Evolutionary conservation across 2,888 invertebrate species (phyloP), one percentile per base, ranked within the genome.

Genomic region (Nomada flava): DNA sequence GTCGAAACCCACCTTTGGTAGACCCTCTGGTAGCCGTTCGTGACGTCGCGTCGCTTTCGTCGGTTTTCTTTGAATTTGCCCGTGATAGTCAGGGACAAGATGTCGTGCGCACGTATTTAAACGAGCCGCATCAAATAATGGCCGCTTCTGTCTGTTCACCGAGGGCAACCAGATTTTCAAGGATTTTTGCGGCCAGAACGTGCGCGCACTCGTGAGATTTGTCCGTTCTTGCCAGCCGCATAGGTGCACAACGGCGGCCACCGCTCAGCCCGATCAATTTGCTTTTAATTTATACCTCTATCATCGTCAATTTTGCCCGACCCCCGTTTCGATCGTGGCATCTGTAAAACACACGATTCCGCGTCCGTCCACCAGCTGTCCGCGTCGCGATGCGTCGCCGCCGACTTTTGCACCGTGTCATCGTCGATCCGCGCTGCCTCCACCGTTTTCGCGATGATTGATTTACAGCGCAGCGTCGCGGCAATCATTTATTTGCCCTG

Each of bases 401-500:
- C 7, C 50, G 26, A 15, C 52, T 29, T 65, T 64, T 52, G 36
- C 53, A 11, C 23, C 63, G 42, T 29, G 52, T 68, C 68, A 69
- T 69, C 60, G n/a, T 26, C 29, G 64, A 15, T 23, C 18, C 64
- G 18, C 55, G 47, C 36, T 9, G 74, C 76, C 44, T 42, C 75
- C 53, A 47, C 57, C 44, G 57, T 68, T 78, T 78, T 57, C 79
- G 63, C 86, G 71, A 81, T 87, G 89, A 92, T 92, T 92, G 92
- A 92, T 92, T 92, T 91, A 92, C 89, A 89, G 87, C 89, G 87
- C 89, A 89, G 87, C 89, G 86, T 68, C 90, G 88, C 89, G 88
- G 89, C 87, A 89, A 91, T 89, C 90, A 89, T 91, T 91, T 89
- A 91, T 91, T 90, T 85, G 55, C 75, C 44, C 50, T 60, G 55